These are phyloP conservation scores for Amazona vittata DNA, from an alignment of 2,113 vertebrate species.

Conservation along the genomic window DNA sequence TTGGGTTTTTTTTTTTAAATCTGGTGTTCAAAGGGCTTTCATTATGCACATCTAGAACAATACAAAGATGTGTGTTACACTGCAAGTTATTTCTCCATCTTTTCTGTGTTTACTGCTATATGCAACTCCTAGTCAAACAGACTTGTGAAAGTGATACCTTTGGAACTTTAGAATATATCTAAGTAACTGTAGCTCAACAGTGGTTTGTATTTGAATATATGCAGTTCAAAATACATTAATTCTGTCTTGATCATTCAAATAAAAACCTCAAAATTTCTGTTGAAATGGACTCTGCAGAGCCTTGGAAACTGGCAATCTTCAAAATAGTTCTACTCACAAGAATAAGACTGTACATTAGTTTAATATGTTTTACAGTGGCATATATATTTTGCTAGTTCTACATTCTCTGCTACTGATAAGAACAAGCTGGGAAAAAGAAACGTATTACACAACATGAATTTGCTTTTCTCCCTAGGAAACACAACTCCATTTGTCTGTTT, in stretches of 20 bases:
- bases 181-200: background rate
- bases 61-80: background rate
- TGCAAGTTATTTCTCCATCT: background rate
- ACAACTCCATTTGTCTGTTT: conserved; percentile 48
- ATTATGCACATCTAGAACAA: background rate
- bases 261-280: background rate
- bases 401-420: conserved; percentile 44
- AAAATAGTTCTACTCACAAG: background rate
- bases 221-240: background rate
- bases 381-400: conserved; percentile 28
- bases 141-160: background rate
- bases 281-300: background rate
- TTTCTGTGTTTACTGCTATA: background rate
- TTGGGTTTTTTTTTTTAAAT: background rate
- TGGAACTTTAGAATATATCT: background rate
- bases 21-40: background rate
- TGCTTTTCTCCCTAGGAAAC: conserved; percentile 55
- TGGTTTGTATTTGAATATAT: background rate
- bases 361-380: conserved; percentile 48
- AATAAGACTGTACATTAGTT: conserved; percentile 2
- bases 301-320: background rate
- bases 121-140: background rate
- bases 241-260: background rate
- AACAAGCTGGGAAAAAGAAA: conserved; percentile 34
- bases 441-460: conserved; percentile 46